Evolutionary conservation across 1,140 invertebrate species (phyloP), one percentile per base, ranked within the genome.

Genomic region (Tetramorium simillimum): DNA sequence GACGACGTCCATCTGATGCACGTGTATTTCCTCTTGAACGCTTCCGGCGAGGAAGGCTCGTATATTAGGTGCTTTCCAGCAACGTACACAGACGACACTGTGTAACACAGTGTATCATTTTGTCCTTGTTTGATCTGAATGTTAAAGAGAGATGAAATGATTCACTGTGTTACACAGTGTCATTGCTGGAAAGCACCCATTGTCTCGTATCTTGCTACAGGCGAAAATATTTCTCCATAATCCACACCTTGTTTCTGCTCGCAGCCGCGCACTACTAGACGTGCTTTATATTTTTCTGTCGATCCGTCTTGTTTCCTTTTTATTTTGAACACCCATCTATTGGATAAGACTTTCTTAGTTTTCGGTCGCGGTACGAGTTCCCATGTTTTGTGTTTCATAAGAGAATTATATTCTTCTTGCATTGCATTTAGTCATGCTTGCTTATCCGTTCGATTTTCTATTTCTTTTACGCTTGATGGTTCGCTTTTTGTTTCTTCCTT

Each of bases 261-360:
- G 6, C 40, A 43, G 40, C 40, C 6, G 0, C 21, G 14, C 2
- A 46, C 76, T n/a, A 86, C 33, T 14, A 80, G n/a, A 9, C 67
- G 56, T 49, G 28, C 76, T 40, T 86, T 86, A 18, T 80, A 78
- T 53, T 63, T 86, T 2, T 53, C 5, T 12, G 65, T n/a, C 28
- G 40, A 63, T n/a, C 58, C 67, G n/a, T 86, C 53, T 62, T 86
- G 73, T 80, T 62, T 12, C 16, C 16, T 72, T 14, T 86, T 86
- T 51, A 72, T 53, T 49, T 72, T 86, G 2, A 80, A 86, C 0
- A 80, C 18, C 67, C 85, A 73, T 73, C 40, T 60, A 16, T 63
- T 70, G 16, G 37, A 46, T 70, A 80, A 16, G 14, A 86, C n/a
- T 28, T 63, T 86, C 37, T 65, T 80, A 24, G 49, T 5, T 72